phyloP scores from a whole-genome alignment of 2,888 invertebrate genomes.

The Drosophila prostipennis region DNA sequence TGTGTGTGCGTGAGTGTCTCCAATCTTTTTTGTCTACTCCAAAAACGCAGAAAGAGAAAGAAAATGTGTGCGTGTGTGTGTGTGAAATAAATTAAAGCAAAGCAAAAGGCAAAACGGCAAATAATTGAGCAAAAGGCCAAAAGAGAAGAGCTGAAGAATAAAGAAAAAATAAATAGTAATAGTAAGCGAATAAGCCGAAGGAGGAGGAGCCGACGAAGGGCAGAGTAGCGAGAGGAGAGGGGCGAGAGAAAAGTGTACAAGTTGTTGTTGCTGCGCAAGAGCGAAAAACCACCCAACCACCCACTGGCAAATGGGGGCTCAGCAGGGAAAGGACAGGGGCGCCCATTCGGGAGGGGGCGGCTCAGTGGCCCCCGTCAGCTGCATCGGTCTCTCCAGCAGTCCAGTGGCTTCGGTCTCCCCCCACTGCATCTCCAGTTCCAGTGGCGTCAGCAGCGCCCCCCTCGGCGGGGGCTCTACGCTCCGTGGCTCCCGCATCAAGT shows the following conservation, averaged over 20 bases:
- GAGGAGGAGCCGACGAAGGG: constrained; percentile 13
- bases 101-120: constrained; percentile 60
- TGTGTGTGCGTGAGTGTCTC: constrained; percentile 37
- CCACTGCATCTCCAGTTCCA: constrained; percentile 78
- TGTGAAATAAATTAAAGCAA: constrained; percentile 48
- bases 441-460: constrained; percentile 66
- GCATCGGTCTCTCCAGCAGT: constrained; percentile 86
- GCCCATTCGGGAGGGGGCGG: constrained; percentile 81
- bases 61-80: constrained; percentile 46
- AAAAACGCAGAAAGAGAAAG: constrained; percentile 62
- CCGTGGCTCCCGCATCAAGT: constrained; percentile 90
- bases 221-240: constrained; percentile 23
- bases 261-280: constrained; percentile 56
- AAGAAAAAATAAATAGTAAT: constrained; percentile 44
- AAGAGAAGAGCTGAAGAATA: constrained; percentile 33
- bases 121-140: constrained; percentile 32
- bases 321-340: constrained; percentile 96
- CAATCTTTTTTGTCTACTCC: constrained; percentile 80
- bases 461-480: constrained; percentile 86
- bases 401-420: constrained; percentile 77
- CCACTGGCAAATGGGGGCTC: constrained; percentile 90
- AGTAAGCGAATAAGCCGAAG: constrained; percentile 38
- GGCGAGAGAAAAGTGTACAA: constrained; percentile 51
- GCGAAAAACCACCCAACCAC: constrained; percentile 43
- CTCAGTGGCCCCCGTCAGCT: constrained; percentile 81